Evolutionary conservation across 2,888 invertebrate species (phyloP).

Genomic region (Drosophila merina): DNA sequence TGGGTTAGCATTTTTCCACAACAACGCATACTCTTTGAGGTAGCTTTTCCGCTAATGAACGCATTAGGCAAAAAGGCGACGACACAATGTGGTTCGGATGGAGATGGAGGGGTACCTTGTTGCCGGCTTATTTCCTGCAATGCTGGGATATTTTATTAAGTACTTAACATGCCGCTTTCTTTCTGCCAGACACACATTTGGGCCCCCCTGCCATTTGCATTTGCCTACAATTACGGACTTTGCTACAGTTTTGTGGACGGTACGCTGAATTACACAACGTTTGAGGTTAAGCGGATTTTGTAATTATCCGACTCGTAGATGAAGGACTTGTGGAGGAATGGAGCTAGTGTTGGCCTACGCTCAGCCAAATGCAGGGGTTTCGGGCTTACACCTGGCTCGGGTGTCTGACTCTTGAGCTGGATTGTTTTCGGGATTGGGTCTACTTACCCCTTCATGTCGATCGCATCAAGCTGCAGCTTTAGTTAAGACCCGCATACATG

Average conservation of each 20-base stretch:
- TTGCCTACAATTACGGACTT: slow-evolving; percentile 66
- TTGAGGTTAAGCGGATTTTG: slow-evolving; percentile 82
- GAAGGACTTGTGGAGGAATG: slow-evolving; percentile 6
- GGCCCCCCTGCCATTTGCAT: slow-evolving; percentile 33
- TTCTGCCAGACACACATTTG: slow-evolving; percentile 52
- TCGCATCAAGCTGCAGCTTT: slow-evolving; percentile 25
- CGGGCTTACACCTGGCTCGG: slow-evolving; percentile 36
- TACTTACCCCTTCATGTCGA: slow-evolving; percentile 38
- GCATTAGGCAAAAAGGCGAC: slow-evolving; percentile 68
- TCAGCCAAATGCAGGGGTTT: slow-evolving; percentile 30
- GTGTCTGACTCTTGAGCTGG: slow-evolving; percentile 28
- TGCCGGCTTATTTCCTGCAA: slow-evolving; percentile 59
- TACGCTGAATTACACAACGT: slow-evolving; percentile 79
- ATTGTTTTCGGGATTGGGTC: slow-evolving; percentile 11
- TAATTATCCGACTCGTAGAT: slow-evolving; percentile 75
- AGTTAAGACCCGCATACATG: not conserved
- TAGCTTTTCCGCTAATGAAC: slow-evolving; percentile 79
- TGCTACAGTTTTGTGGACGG: slow-evolving; percentile 51
- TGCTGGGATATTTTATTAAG: slow-evolving; percentile 52
- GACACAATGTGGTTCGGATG: slow-evolving; percentile 19
- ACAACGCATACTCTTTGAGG: slow-evolving; percentile 75
- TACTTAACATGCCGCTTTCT: slow-evolving; percentile 49
- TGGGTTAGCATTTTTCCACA: slow-evolving; percentile 75
- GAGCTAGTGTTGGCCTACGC: slow-evolving; percentile 4
- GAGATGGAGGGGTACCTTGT: slow-evolving; percentile 51